Percentiles rank a stretch among this genome's conserved stretches.
Evolutionary conservation across 2,797 vertebrate genomes (phyloP).

Genomic region (Neostethus bicornis): DNA sequence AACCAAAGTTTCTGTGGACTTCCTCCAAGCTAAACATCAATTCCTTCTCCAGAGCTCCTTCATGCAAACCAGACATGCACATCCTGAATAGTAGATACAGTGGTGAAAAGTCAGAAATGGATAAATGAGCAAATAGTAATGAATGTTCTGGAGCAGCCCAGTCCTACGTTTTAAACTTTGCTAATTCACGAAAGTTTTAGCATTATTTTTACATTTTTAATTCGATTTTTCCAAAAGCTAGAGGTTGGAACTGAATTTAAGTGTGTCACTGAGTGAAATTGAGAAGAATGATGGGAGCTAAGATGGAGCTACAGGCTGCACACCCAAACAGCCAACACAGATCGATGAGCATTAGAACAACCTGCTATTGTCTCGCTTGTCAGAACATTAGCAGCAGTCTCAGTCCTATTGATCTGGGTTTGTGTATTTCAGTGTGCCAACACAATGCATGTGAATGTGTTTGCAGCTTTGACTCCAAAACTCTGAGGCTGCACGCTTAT

Average conservation of each 20-base stretch:
- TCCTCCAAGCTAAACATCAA: conserved; percentile 7
- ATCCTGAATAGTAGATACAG: not conserved
- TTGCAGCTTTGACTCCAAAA: conserved; percentile 2
- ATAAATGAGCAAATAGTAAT: not conserved
- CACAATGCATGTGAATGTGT: conserved; percentile 10
- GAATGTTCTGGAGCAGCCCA: not conserved
- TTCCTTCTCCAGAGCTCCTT: not conserved
- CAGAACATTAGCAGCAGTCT: conserved; percentile 49
- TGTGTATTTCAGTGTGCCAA: conserved; percentile 18
- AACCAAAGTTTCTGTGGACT: not conserved
- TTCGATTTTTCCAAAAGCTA: not conserved
- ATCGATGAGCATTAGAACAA: conserved; percentile 60
- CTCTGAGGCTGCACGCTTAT: conserved; percentile 6
- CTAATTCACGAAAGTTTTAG: not conserved
- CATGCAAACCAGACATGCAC: not conserved
- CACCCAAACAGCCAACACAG: conserved; percentile 26
- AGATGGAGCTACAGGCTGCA: conserved; percentile 18
- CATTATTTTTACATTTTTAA: conserved; percentile 1
- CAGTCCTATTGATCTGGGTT: conserved; percentile 47
- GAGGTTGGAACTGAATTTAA: conserved; percentile 4
- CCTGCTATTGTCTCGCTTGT: conserved; percentile 42
- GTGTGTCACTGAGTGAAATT: conserved; percentile 20
- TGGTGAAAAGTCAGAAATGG: not conserved
- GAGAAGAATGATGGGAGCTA: conserved; percentile 25
- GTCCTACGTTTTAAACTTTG: not conserved